phyloP scores from a whole-genome alignment of 1,140 invertebrate genomes.

The Cyrtorhinus lividipennis region DNA sequence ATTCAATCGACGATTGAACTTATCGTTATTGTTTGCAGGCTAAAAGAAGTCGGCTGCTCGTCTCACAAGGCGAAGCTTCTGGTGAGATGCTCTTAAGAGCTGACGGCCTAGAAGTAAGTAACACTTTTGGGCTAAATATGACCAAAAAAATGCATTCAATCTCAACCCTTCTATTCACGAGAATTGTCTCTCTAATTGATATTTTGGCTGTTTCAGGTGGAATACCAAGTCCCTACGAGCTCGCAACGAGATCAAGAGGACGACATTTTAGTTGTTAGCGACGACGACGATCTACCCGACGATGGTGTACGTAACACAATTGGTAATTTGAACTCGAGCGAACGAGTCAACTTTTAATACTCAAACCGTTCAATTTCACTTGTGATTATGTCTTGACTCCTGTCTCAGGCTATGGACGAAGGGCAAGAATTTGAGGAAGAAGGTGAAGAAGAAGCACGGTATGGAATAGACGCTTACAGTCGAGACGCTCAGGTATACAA shows the following conservation, averaged over 20 bases:
- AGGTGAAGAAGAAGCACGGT: constrained; percentile 37
- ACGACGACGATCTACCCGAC: constrained; percentile 44
- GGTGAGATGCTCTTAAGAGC: constrained; percentile 20
- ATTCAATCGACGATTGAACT: too few species aligned
- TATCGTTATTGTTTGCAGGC: not conserved
- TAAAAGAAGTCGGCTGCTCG: constrained; percentile 9
- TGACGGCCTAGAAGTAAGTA: constrained; percentile 30
- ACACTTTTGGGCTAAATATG: too few species aligned
- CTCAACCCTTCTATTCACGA: too few species aligned
- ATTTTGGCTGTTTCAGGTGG: too few species aligned
- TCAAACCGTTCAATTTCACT: too few species aligned
- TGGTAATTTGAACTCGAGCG: too few species aligned
- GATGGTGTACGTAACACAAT: constrained; percentile 22
- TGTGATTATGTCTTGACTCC: too few species aligned
- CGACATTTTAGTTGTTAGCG: constrained; percentile 57
- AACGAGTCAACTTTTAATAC: too few species aligned
- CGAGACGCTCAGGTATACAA: constrained; percentile 36
- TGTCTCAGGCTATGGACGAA: constrained; percentile 23
- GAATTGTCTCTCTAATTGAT: too few species aligned
- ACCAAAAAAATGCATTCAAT: too few species aligned
- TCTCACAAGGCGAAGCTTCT: constrained; percentile 5
- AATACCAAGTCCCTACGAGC: constrained; percentile 64
- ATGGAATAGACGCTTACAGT: constrained; percentile 33
- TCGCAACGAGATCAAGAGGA: constrained; percentile 67
- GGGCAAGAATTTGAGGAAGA: constrained; percentile 28